A percentile compares a stretch with the other conserved stretches of the same genome.
Conservation (phyloP, 2,113 vertebrate species). For the Turdus rufiventris region DNA sequence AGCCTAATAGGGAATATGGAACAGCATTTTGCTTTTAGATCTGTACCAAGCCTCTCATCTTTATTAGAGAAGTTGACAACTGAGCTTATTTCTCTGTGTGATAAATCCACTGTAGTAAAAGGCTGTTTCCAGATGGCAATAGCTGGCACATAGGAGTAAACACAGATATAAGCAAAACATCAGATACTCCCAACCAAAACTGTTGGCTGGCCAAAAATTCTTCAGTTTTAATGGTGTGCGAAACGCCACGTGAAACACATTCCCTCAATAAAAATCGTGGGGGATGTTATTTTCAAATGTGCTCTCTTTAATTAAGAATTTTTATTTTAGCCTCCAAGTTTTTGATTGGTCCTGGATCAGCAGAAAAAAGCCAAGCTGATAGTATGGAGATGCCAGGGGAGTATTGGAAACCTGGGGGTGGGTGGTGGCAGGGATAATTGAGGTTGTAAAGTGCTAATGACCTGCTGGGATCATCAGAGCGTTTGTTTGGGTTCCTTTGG, state of each 20-base stretch:
- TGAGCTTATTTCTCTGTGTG: background rate
- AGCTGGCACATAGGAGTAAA: background rate
- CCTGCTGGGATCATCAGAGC: background rate
- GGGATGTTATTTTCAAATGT: background rate
- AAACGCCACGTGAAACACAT: accelerated
- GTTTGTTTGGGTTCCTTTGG: background rate
- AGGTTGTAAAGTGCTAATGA: background rate
- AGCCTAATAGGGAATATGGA: background rate
- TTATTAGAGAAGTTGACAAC: conserved; percentile 24
- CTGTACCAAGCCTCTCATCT: background rate
- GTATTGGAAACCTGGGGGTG: background rate
- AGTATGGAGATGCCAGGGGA: background rate
- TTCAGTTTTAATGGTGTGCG: background rate
- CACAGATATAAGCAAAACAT: background rate
- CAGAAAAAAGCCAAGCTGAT: background rate
- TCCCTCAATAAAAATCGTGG: background rate
- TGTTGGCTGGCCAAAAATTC: background rate
- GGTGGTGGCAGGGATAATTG: background rate
- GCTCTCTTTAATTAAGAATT: background rate
- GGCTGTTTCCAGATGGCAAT: background rate
- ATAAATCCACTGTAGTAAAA: background rate
- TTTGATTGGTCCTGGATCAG: background rate
- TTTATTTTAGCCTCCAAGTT: background rate
- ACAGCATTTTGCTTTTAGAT: background rate
- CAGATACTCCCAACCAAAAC: background rate